These are phyloP conservation scores for Salvator merianae DNA, from an alignment of 2,113 vertebrate genomes.

Conservation along the genomic window DNA sequence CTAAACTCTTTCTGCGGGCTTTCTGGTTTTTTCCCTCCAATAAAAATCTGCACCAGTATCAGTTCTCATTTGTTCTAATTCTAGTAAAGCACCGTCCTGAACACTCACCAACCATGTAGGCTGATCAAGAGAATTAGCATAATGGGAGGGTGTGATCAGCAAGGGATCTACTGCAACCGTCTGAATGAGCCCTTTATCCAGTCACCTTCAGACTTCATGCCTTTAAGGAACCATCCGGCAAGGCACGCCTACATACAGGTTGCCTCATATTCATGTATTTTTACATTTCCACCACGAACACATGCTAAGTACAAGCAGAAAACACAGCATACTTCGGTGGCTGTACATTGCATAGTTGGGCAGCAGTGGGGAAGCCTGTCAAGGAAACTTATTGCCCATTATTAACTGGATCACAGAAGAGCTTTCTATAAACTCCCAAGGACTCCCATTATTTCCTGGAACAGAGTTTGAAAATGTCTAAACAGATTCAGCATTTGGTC, in stretches of 20 bases:
- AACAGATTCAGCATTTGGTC: neutral
- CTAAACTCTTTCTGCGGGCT: neutral
- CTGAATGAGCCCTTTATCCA: neutral
- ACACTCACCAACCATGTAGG: neutral
- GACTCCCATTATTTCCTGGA: neutral
- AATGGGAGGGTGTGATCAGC: neutral
- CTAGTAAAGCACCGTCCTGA: no score
- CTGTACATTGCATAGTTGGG: neutral
- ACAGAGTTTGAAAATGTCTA: neutral
- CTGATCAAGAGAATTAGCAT: neutral
- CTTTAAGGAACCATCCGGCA: neutral
- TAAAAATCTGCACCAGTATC: neutral
- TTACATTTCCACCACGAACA: no score
- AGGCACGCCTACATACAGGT: neutral
- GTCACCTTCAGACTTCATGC: neutral
- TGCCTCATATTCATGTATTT: neutral
- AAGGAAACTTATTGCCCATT: neutral
- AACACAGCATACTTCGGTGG: neutral
- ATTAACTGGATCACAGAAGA: neutral
- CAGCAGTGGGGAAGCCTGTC: neutral
- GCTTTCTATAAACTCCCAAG: neutral
- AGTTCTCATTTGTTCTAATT: neutral
- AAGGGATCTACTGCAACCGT: neutral
- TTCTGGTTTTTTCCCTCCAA: neutral
- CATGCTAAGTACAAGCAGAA: no score